Evolutionary conservation across 2,888 invertebrate species (phyloP).

Genomic region (Xanthorhoe spadicearia): DNA sequence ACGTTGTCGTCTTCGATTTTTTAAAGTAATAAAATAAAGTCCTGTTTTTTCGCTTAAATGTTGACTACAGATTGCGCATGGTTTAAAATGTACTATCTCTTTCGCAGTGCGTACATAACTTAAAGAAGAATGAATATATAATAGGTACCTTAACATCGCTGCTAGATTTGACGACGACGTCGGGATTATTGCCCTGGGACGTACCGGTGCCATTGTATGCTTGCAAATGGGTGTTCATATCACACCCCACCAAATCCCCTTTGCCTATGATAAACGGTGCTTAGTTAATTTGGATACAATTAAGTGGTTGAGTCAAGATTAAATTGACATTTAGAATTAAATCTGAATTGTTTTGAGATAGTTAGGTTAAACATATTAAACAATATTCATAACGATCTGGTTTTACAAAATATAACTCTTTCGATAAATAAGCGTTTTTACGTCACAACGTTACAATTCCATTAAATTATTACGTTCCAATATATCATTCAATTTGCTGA

Average conservation of each 20-base stretch:
- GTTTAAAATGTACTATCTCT: background rate
- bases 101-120: constrained; percentile 15
- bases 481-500: background rate
- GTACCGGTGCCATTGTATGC: constrained; percentile 86
- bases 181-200: constrained; percentile 86
- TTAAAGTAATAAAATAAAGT: no score
- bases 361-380: background rate
- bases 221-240: constrained; percentile 93
- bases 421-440: background rate
- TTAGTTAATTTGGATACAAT: constrained; percentile 39
- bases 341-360: constrained; percentile 17
- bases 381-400: background rate
- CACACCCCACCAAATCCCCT: constrained; percentile 97
- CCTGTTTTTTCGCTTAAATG: no score
- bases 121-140: constrained; percentile 33
- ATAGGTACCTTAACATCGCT: constrained; percentile 92
- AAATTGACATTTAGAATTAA: constrained; percentile 11
- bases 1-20: no score
- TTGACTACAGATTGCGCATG: no score
- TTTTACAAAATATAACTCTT: background rate
- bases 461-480: background rate
- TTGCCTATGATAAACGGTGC: constrained; percentile 87
- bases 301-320: constrained; percentile 9
- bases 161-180: constrained; percentile 95
- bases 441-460: background rate